Conservation (phyloP, 1,140 invertebrate genomes). For the Pseudobourletiella spinata region DNA sequence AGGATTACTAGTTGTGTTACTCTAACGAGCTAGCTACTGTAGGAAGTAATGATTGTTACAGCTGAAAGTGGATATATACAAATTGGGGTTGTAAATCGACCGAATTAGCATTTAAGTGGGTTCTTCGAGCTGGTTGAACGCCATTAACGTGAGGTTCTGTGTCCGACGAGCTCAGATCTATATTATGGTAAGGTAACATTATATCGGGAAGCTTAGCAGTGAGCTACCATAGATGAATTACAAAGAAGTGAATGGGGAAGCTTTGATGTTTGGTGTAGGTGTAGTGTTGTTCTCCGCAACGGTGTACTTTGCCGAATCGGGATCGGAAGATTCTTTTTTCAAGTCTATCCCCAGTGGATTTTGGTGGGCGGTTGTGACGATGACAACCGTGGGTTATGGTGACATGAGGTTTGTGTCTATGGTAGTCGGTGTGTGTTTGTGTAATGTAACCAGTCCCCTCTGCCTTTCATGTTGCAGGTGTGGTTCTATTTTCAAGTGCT, state of each 20-base stretch:
- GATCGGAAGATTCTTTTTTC: constrained; percentile 47
- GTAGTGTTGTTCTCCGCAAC: constrained; percentile 59
- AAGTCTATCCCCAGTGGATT: constrained; percentile 68
- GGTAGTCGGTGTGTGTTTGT: constrained; percentile 15
- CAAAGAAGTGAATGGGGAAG: constrained; percentile 43
- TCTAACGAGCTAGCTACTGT: no score
- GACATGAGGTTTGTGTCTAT: constrained; percentile 73
- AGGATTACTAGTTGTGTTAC: no score
- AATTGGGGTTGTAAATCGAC: no score
- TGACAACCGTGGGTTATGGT: constrained; percentile 96
- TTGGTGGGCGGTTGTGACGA: constrained; percentile 99
- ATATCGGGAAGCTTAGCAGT: no score
- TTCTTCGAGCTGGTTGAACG: no score
- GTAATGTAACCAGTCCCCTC: constrained; percentile 23
- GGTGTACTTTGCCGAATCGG: constrained; percentile 60
- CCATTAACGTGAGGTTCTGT: no score
- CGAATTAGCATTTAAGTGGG: no score
- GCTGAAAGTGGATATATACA: no score
- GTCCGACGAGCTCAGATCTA: no score
- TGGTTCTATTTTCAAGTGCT: constrained; percentile 95
- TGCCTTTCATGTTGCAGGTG: constrained; percentile 58
- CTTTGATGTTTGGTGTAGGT: constrained; percentile 43
- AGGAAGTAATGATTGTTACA: no score
- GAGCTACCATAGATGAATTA: no score
- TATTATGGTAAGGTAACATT: no score